Evolutionary conservation across 2,888 invertebrate genomes (phyloP).

Genomic region (Tenthredo scrophulariae): DNA sequence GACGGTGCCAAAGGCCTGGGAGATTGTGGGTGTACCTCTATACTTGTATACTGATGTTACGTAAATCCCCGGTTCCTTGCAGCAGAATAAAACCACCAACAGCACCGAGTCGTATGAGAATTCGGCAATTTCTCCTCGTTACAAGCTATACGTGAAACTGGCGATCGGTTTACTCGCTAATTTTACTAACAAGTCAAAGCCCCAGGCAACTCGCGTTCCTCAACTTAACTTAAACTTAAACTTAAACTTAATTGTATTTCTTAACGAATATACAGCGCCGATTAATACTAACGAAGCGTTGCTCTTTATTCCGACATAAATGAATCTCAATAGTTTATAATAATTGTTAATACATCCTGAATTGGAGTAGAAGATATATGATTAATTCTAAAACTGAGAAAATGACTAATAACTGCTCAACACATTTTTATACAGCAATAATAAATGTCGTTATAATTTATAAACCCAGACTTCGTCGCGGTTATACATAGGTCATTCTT

Average conservation of each 20-base stretch:
- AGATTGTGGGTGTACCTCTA: conserved; percentile 10
- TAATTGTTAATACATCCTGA: too few species aligned
- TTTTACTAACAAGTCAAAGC: conserved; percentile 19
- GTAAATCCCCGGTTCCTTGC: conserved; percentile 30
- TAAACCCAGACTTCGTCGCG: not conserved
- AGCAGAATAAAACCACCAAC: not conserved
- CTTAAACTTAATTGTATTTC: not conserved
- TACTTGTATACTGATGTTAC: conserved; percentile 18
- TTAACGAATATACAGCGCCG: not conserved
- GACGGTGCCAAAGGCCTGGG: conserved; percentile 29
- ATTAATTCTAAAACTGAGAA: not conserved
- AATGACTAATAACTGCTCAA: not conserved
- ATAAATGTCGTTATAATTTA: not conserved
- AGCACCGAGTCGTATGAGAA: not conserved
- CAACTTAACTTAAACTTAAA: conserved; percentile 4
- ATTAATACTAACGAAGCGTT: not conserved
- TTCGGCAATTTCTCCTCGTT: conserved; percentile 46
- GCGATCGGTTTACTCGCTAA: conserved; percentile 10
- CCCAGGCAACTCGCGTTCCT: not conserved
- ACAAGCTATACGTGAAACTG: not conserved
- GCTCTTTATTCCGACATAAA: not conserved
- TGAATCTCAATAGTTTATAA: too few species aligned
- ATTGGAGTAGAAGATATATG: not conserved
- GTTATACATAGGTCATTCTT: not conserved
- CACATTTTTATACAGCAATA: not conserved